Base-by-base conservation (phyloP, 2,113 vertebrate genomes). In the Scolopax mira region DNA sequence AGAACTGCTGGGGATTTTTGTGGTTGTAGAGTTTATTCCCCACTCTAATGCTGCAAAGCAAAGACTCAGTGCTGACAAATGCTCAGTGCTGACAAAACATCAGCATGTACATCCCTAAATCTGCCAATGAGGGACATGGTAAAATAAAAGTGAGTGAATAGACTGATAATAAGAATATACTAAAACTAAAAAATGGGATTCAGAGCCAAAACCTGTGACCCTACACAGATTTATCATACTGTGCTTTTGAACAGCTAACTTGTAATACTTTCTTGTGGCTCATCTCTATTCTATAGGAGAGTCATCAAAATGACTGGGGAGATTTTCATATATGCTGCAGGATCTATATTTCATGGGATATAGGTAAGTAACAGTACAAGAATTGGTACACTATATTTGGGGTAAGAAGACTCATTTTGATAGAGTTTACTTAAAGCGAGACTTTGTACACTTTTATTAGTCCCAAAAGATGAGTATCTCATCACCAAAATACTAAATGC, bases 1-100 rank as follows among this genome's bases (percentile, higher is more conserved):
- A 90, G 49, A 75, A 90, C 79, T 92, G 67, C 54, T 90, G 67
- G 86, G 33, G 1, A 31, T 79, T 89, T 90, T 94, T 60, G 72
- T 42, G 69, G 33, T 83, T 80, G 54, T 39, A 69, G 25, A 51
- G 42, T 92, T 92, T 94, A 83, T 91, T 96, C 69, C 37, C 35
- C 24, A 61, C 79, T 90, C 58, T 90, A 77, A 88, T 77, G 52
- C 71, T 77, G 37, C 37, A 73, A 82, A 92, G 35, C 35, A 75
- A 75, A 54, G 54, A 65, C 54, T 88, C n/a, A n/a, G n/a, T n/a
- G n/a, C n/a, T n/a, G n/a, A n/a, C n/a, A n/a, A 67, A 60, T 79
- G 71, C 31, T 88, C 41, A 61, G 23, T 61, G 49, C 37, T 65
- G 58, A 69, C 85, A 89, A 42, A 81, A 85, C 21, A 90, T 41